These are phyloP conservation scores for Physella acuta DNA, from an alignment of 1,140 invertebrate species.

Conservation along the genomic window DNA sequence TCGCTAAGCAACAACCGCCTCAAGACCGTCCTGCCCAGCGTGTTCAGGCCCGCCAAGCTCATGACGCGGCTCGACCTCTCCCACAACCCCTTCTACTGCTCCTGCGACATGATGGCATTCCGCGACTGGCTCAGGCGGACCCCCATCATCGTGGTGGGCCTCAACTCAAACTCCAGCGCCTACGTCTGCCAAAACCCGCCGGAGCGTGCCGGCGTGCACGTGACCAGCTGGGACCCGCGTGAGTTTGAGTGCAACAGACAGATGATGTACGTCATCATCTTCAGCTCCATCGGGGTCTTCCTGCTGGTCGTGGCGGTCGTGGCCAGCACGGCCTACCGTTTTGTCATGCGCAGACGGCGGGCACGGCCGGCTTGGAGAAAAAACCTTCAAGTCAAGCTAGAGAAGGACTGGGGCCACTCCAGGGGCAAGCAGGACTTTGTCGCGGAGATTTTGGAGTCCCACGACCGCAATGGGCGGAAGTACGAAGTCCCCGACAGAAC, in stretches of 20 bases:
- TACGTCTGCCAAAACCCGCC: conserved; percentile 1
- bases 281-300: conserved; percentile 32
- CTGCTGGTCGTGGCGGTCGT: conserved; percentile 31
- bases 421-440: conserved; percentile 7
- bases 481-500: not conserved
- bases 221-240: not conserved
- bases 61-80: conserved; percentile 43
- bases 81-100: conserved; percentile 44
- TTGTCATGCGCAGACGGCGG: conserved; percentile 29
- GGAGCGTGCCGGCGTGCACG: not conserved
- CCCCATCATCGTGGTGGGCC: not conserved
- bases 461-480: not conserved
- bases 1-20: conserved; percentile 34
- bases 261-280: conserved; percentile 33
- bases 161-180: not conserved
- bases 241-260: conserved; percentile 34
- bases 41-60: conserved; percentile 32
- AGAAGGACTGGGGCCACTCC: not conserved
- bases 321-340: conserved; percentile 32
- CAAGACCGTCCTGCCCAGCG: conserved; percentile 24
- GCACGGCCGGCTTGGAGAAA: not conserved
- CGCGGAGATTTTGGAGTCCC: conserved; percentile 6
- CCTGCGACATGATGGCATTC: conserved; percentile 41
- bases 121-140: conserved; percentile 40
- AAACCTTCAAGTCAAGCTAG: not conserved